Percentiles rank a stretch among this genome's conserved stretches.
Evolutionary conservation across 2,888 invertebrate genomes (phyloP).

Genomic region (Cyaniris semiargus): DNA sequence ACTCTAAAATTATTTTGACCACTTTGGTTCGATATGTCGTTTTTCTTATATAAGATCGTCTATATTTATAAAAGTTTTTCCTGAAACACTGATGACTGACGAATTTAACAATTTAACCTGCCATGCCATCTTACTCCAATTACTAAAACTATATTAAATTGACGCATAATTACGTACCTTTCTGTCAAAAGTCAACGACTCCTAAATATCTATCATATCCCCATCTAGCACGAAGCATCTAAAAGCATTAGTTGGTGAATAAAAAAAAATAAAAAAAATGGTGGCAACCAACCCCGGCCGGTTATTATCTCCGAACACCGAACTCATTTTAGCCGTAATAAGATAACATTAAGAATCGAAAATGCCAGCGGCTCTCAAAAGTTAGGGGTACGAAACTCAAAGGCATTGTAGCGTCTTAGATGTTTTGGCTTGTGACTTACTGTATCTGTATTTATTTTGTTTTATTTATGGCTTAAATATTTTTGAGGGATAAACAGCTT

Average conservation of each 20-base stretch:
- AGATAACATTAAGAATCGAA: slow-evolving; percentile 78
- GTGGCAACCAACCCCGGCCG: slow-evolving; percentile 64
- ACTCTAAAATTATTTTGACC: too few relatives aligned
- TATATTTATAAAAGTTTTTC: too few relatives aligned
- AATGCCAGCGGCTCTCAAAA: slow-evolving; percentile 55
- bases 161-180: slow-evolving; percentile 38
- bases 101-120: background rate
- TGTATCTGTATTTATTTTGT: too few relatives aligned
- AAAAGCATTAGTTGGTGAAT: slow-evolving; percentile 68
- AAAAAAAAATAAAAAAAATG: slow-evolving; percentile 53
- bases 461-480: too few relatives aligned
- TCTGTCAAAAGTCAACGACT: slow-evolving; percentile 49
- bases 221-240: slow-evolving; percentile 69
- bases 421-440: too few relatives aligned
- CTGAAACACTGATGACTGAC: background rate
- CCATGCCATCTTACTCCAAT: background rate
- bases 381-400: slow-evolving; percentile 36
- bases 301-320: slow-evolving; percentile 79
- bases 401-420: too few relatives aligned
- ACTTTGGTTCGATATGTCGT: too few relatives aligned
- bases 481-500: too few relatives aligned
- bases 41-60: too few relatives aligned
- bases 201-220: slow-evolving; percentile 52
- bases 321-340: slow-evolving; percentile 81
- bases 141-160: slow-evolving; percentile 21